Evolutionary conservation across 2,888 invertebrate genomes (phyloP).

Genomic region (Philhelius pedissequus): DNA sequence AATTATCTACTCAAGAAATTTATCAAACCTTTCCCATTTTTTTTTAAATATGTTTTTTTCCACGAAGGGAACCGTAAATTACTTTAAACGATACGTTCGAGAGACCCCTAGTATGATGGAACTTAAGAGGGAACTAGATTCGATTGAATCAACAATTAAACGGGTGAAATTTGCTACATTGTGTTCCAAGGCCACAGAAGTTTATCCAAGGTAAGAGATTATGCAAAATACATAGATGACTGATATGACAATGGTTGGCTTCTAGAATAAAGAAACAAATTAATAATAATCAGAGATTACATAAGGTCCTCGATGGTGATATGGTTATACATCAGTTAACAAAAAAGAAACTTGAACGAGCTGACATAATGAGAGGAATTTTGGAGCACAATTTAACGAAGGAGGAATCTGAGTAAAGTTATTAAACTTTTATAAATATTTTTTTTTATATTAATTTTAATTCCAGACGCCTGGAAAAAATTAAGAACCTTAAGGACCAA

Average conservation of each 20-base stretch:
- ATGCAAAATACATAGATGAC: not conserved
- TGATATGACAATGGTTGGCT: not conserved
- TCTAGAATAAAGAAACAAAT: conserved; percentile 75
- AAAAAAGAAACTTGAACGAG: conserved; percentile 72
- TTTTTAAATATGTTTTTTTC: conserved; percentile 3
- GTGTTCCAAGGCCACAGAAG: conserved; percentile 75
- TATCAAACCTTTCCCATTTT: conserved; percentile 8
- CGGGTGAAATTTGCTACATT: conserved; percentile 76
- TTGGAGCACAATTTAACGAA: conserved; percentile 75
- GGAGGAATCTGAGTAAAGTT: conserved; percentile 74
- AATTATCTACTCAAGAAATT: conserved; percentile 39
- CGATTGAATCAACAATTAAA: conserved; percentile 75
- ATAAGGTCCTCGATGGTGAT: conserved; percentile 73
- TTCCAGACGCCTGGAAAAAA: conserved; percentile 72
- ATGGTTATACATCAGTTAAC: conserved; percentile 73
- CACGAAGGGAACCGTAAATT: conserved; percentile 65
- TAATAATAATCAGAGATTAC: conserved; percentile 74
- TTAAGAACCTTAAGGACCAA: conserved; percentile 71
- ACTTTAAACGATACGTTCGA: conserved; percentile 75
- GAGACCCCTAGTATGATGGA: conserved; percentile 77
- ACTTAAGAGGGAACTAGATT: conserved; percentile 73
- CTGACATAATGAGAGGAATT: conserved; percentile 73
- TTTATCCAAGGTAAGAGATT: conserved; percentile 74
- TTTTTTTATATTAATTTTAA: not conserved
- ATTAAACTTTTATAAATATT: not conserved